Evolutionary conservation across 2,113 vertebrate species (phyloP), one percentile per base, ranked within the genome.

Genomic region (Halcyon senegalensis): DNA sequence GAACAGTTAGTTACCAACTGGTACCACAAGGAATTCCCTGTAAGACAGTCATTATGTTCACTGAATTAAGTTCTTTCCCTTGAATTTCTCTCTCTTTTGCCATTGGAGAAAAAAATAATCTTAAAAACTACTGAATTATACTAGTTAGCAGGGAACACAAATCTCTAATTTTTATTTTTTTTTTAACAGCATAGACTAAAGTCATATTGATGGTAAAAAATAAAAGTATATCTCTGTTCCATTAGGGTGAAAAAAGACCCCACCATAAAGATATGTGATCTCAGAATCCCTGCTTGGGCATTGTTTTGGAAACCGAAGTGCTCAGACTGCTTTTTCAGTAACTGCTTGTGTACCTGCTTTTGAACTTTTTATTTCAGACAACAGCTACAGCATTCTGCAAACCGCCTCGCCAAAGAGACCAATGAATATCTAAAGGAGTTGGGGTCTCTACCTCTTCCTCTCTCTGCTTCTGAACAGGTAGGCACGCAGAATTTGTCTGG

Each of bases 351-450:
- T 41, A 59, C 23, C n/a, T 41, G 62, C 9, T 63, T 48, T 35
- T 83, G 75, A 37, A 63, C 10, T 69, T 72, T 72, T 16, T 96
- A 9, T 97, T 96, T 91, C 93, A 99, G 99, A 92, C 99, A 99
- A 88, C 99, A 99, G 97, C 97, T 99, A 62, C 99, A 99, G 63
- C 99, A 99, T 93, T 98, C 98, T 62, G 99, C 99, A 88, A 99
- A 99, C 97, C 93, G 98, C 55, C 98, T 99, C 13, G 99, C 99
- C 83, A 99, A 99, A 98, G 99, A 99, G 96, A 99, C 99, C 87
- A 99, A 99, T 95, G 99, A 99, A 76, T 98, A 99, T 85, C 98
- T 99, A 8, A 99, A 99, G 89, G 99, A 99, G 68, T 12, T 99
- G 87, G 99, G 99, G 16, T 99, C 98, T 12, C 91, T 99, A 35